Evolutionary conservation across 2,113 vertebrate genomes (phyloP), one percentile per base, ranked within the genome.

Genomic region (Aleadryas rufinucha): DNA sequence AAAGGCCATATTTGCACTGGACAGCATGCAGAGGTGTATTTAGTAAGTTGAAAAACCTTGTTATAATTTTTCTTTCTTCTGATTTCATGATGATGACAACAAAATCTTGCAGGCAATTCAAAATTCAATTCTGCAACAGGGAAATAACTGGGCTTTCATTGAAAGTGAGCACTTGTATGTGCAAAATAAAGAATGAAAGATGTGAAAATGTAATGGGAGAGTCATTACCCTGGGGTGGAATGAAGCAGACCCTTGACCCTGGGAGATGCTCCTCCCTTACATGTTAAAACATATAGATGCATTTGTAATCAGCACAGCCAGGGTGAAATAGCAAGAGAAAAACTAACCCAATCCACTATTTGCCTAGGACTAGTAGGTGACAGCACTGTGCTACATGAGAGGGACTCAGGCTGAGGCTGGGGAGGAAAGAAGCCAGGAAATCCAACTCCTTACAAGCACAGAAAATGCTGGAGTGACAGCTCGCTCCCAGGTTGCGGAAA

Each of bases 211-310:
- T 42, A 74, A 23, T 8, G 8, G 30, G 10, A 0, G 0, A 57
- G 26, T 12, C 47, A 61, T 37, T 79, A 50, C 31, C 33, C 24
- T 44, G 5, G 6, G 5, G 33, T 21, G 30, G 23, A 59, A 80
- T 1, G 3, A 80, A 70, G 49, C 15, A 52, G 87, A 80, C 13
- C 22, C 6, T 16, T 69, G 37, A 86, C 37, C n/a, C 3, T 28
- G 16, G 31, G 59, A 72, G 7, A 57, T 0, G 0, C 8, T 54
- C 8, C 23, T 47, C 14, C 11, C 5, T 23, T 76, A 7, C 0
- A 0, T 16, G 13, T 60, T 68, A 35, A 72, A 87, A 45, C 11
- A 6, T 41, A 11, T 39, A 60, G 26, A 30, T 41, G 11, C 47
- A 35, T 49, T 80, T 90, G 47, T 52, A 35, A 64, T 28, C 57